Evolutionary conservation across 2,888 invertebrate species (phyloP).

Genomic region (Cephus pygmeus): DNA sequence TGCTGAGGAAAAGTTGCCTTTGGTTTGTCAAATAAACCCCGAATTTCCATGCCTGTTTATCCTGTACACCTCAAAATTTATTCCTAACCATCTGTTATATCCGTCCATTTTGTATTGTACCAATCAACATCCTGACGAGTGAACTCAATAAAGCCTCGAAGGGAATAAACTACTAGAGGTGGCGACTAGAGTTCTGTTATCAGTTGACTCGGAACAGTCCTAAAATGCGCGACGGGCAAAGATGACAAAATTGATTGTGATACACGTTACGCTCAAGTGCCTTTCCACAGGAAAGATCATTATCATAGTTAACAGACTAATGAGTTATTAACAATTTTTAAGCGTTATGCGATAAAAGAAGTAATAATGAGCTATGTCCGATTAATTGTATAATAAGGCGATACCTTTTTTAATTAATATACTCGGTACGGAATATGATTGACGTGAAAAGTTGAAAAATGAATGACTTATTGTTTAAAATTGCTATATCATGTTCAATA

Average conservation of each 20-base stretch:
- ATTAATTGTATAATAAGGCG: background rate
- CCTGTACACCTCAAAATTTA: background rate
- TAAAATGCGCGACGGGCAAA: background rate
- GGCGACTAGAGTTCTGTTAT: background rate
- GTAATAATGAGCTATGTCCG: background rate
- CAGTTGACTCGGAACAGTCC: background rate
- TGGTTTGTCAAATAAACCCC: conserved; percentile 72
- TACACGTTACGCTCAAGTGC: background rate
- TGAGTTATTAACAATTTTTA: background rate
- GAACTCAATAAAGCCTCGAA: background rate
- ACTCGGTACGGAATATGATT: background rate
- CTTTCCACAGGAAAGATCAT: background rate
- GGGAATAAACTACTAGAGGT: background rate
- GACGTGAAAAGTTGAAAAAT: background rate
- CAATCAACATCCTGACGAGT: background rate
- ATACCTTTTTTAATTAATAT: background rate
- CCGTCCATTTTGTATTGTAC: background rate
- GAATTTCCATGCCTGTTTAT: conserved; percentile 37
- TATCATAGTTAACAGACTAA: background rate
- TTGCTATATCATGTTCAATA: background rate
- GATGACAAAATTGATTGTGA: background rate
- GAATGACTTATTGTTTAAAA: background rate
- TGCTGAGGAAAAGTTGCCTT: conserved; percentile 91
- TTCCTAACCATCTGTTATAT: conserved; percentile 1
- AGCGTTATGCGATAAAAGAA: background rate